These are phyloP conservation scores for Copidosoma floridanum DNA, from an alignment of 1,140 invertebrate species.

Conservation along the genomic window DNA sequence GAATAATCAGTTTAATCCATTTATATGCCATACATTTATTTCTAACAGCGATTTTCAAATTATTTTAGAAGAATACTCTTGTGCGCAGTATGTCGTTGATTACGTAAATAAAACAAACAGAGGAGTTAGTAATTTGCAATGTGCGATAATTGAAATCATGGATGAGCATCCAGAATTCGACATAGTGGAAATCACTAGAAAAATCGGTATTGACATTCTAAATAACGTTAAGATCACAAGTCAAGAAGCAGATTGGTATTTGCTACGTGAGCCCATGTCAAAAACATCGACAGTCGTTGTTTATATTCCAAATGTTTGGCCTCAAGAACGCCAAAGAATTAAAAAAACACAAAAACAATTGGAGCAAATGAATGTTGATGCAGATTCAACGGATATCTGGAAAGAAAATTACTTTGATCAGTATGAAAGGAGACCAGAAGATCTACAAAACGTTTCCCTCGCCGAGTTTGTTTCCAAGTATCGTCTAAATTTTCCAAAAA, in stretches of 20 bases:
- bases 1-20: too few species aligned
- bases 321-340: slow-evolving; percentile 40
- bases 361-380: slow-evolving; percentile 27
- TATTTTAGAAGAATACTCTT: too few species aligned
- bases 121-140: slow-evolving; percentile 46
- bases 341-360: slow-evolving; percentile 31
- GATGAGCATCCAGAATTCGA: slow-evolving; percentile 46
- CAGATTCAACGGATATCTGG: slow-evolving; percentile 35
- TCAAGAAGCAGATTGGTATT: slow-evolving; percentile 53
- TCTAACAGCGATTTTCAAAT: too few species aligned
- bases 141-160: slow-evolving; percentile 40
- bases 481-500: slow-evolving; percentile 31
- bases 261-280: slow-evolving; percentile 35
- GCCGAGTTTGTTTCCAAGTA: slow-evolving; percentile 39
- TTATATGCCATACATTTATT: too few species aligned
- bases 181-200: slow-evolving; percentile 39
- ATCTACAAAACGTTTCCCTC: slow-evolving; percentile 34
- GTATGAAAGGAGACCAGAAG: slow-evolving; percentile 45
- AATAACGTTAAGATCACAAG: slow-evolving; percentile 48
- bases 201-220: slow-evolving; percentile 45
- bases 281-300: slow-evolving; percentile 26
- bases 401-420: slow-evolving; percentile 40
- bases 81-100: slow-evolving; percentile 42
- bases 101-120: slow-evolving; percentile 49
- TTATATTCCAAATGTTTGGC: slow-evolving; percentile 46